Base-by-base conservation (phyloP, 1,140 invertebrate genomes). In the Drosophila novamexicana region DNA sequence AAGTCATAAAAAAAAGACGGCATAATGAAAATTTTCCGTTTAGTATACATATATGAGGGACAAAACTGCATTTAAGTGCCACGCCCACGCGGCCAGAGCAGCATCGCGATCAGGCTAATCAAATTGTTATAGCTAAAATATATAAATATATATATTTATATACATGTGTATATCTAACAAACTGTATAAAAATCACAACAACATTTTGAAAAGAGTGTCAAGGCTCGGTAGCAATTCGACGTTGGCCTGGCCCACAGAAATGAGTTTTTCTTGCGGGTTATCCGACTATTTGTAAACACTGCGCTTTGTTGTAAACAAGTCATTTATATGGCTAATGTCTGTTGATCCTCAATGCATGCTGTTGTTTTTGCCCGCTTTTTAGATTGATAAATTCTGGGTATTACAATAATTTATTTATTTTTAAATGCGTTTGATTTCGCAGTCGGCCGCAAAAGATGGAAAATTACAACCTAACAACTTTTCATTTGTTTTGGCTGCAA, bases 391-490 rank as follows among this genome's bases (percentile, higher is more conserved):
- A 78, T 85, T 84, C 81, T 77, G 42, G 74, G 77, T 85, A 85
- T 81, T 81, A 81, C 58, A 54, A 54, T 76, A 86, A 82, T 88
- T 86, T 88, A 86, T 86, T 86, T 88, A 82, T 82, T 88, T 88
- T 88, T 74, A 79, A 88, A 82, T 70, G 71, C 66, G 59, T 75
- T 73, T 39, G 56, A 61, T 73, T 61, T 73, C 12, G 16, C 29
- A 57, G 14, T 39, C 16, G 10, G 45, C 18, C 45, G 14, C 16
- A 16, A 9, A 8, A n/a, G 14, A 29, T 40, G 57, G 36, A 77
- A 83, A 76, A 44, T 62, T 58, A 36, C 18, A 57, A 40, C 22
- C 2, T 22, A 2, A 36, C 18, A 34, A 39, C n/a, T 42, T 37
- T 58, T 65, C 53, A 9, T 45, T 59, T 66, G 1, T 32, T 32